Conservation (phyloP, 2,888 invertebrate genomes). For the Stenolophus ochropezus region DNA sequence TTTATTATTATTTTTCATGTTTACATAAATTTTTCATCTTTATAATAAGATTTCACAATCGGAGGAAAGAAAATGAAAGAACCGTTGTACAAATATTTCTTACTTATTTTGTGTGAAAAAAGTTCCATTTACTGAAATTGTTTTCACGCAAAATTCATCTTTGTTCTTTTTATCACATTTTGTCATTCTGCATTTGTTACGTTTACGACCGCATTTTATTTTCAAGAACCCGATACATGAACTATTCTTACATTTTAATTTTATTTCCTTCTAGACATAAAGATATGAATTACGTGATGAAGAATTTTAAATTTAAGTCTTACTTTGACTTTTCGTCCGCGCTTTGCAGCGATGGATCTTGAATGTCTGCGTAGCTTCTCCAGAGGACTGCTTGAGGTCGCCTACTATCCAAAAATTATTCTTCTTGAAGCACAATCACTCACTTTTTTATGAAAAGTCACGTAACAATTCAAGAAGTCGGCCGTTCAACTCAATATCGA, state of each 20-base stretch:
- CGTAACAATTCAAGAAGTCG: constrained; percentile 40
- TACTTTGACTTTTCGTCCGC: constrained; percentile 89
- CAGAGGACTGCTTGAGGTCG: constrained; percentile 74
- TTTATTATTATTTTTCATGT: neutral
- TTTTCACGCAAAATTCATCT: neutral
- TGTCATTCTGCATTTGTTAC: neutral
- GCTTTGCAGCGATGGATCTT: constrained; percentile 89
- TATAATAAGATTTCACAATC: neutral
- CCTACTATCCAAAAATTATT: constrained; percentile 53
- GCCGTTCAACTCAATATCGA: constrained; percentile 57
- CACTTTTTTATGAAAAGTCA: constrained; percentile 50
- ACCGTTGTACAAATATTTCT: neutral
- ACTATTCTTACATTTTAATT: neutral
- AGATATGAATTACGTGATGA: neutral
- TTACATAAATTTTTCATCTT: too few relatives aligned
- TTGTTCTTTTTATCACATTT: constrained; percentile 8
- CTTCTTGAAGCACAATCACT: constrained; percentile 42
- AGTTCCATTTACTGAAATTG: constrained; percentile 19
- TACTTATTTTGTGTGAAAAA: neutral
- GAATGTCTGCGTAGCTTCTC: constrained; percentile 90
- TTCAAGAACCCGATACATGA: neutral
- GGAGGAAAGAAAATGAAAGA: neutral
- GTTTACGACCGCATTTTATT: neutral
- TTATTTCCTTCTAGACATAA: neutral
- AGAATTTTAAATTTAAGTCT: constrained; percentile 65